Conservation (phyloP, 2,797 vertebrate species). For the Pangasius sanitwongsei region DNA sequence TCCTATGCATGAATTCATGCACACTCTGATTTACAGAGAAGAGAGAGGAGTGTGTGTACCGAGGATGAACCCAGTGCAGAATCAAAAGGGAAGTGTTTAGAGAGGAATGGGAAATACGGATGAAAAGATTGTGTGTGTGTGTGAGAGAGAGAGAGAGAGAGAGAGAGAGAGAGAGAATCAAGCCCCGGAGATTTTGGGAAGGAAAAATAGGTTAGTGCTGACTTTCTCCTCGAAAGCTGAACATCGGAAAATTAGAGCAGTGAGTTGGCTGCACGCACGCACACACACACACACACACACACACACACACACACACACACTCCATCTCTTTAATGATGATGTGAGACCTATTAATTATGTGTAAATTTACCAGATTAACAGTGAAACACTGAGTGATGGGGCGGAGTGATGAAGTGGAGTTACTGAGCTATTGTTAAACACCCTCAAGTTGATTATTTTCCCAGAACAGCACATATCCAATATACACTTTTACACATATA, state of each 20-base stretch:
- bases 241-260: constrained; percentile 22
- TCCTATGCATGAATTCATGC: too few species aligned
- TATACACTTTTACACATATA: background rate
- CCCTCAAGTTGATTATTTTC: background rate
- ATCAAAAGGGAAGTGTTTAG: background rate
- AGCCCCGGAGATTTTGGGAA: constrained; percentile 10
- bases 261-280: background rate
- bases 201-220: constrained; percentile 54
- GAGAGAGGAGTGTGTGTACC: background rate
- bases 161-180: background rate
- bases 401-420: background rate
- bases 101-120: background rate
- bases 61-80: background rate
- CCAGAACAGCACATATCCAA: background rate
- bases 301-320: constrained; percentile 1
- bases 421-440: background rate
- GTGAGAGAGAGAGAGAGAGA: background rate
- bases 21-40: too few species aligned
- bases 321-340: background rate
- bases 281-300: constrained; percentile 3
- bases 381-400: background rate
- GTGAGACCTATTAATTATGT: background rate
- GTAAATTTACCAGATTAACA: background rate
- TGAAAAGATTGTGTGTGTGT: background rate
- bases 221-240: constrained; percentile 47